Evolutionary conservation across 2,113 vertebrate genomes (phyloP).

Genomic region (Condylura cristata): DNA sequence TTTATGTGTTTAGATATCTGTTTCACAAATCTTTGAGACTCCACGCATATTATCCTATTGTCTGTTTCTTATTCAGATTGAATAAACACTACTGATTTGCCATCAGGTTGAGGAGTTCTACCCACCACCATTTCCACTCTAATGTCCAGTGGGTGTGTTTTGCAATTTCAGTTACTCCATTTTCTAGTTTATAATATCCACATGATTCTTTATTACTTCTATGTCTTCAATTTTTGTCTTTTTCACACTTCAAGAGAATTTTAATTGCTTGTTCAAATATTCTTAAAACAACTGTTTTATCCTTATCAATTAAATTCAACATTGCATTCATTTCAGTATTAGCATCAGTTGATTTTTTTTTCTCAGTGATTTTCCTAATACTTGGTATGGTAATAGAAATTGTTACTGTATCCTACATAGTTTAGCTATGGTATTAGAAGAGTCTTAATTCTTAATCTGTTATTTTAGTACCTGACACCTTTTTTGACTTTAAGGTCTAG

Average conservation of each 20-base stretch:
- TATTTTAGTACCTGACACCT: neutral
- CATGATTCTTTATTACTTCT: neutral
- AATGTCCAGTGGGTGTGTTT: neutral
- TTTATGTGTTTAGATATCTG: neutral
- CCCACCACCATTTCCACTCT: neutral
- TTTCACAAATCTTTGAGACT: neutral
- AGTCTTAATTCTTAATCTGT: neutral
- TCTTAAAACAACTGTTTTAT: neutral
- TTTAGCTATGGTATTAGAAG: neutral
- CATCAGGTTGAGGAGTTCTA: neutral
- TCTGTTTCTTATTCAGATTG: neutral
- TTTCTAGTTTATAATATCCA: neutral
- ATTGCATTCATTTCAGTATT: neutral
- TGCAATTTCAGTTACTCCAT: neutral
- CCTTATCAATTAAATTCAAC: neutral
- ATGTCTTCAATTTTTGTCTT: slow-evolving; percentile 12
- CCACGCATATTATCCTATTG: neutral
- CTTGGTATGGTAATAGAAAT: neutral
- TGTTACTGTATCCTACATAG: neutral
- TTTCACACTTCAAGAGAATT: neutral
- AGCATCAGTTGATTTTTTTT: neutral
- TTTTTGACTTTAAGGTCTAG: neutral
- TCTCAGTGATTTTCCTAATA: neutral
- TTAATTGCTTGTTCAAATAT: neutral
- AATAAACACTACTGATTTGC: neutral